These are phyloP conservation scores for Nixonia krombeini DNA, from an alignment of 1,140 invertebrate species.

Conservation along the genomic window DNA sequence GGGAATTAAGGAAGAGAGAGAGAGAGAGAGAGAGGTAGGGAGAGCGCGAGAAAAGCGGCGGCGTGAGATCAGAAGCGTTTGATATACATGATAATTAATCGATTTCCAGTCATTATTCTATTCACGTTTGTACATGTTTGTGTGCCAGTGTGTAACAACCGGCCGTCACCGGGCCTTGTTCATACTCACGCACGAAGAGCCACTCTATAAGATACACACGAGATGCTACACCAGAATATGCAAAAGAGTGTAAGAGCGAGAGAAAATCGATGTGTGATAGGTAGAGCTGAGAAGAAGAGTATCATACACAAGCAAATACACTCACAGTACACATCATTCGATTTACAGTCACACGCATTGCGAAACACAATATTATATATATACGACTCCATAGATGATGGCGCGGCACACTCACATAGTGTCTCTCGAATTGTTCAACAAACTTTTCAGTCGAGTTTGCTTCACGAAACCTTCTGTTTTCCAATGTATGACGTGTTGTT, in stretches of 20 bases:
- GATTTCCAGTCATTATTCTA: conserved; percentile 55
- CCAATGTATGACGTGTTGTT: conserved; percentile 74
- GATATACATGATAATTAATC: conserved; percentile 48
- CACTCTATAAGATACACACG: conserved; percentile 60
- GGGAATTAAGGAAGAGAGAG: neutral
- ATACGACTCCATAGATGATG: conserved; percentile 74
- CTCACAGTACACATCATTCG: conserved; percentile 50
- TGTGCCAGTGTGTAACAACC: conserved; percentile 65
- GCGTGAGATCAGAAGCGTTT: conserved; percentile 48
- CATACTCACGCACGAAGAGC: conserved; percentile 62
- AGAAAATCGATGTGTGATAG: conserved; percentile 49
- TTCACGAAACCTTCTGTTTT: conserved; percentile 74
- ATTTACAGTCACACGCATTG: conserved; percentile 56
- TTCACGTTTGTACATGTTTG: conserved; percentile 62
- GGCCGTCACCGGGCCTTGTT: conserved; percentile 60
- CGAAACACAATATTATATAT: conserved; percentile 71
- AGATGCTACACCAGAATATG: conserved; percentile 56
- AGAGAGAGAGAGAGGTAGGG: neutral
- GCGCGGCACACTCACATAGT: conserved; percentile 73
- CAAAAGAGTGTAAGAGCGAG: conserved; percentile 52
- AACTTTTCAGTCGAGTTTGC: conserved; percentile 74
- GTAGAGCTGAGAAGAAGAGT: conserved; percentile 56
- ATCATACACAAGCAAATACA: conserved; percentile 63
- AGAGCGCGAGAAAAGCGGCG: conserved; percentile 3
- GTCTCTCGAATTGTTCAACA: conserved; percentile 74